Percentiles rank a stretch among this genome's conserved stretches.
These are phyloP conservation scores for Spodoptera litura DNA, from an alignment of 1,140 invertebrate genomes.

Conservation along the genomic window DNA sequence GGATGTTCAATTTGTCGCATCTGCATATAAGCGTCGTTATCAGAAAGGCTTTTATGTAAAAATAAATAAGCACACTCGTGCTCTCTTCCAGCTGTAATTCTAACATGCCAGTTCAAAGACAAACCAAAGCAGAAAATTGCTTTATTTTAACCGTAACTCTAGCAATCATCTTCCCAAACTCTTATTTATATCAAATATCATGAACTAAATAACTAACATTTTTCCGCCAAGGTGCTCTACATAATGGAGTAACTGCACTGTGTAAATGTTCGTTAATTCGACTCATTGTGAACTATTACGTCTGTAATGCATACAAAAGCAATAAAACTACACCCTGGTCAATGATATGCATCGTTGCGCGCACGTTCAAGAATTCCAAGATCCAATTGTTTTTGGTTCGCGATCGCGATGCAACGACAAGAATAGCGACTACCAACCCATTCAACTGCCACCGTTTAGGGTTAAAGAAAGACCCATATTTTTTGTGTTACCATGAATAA, in stretches of 20 bases:
- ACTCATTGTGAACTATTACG: constrained; percentile 24
- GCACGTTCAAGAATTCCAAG: constrained; percentile 55
- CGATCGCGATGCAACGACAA: constrained; percentile 39
- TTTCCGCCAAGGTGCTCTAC: constrained; percentile 19
- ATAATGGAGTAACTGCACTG: not conserved
- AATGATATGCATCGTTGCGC: constrained; percentile 53
- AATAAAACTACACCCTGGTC: constrained; percentile 43
- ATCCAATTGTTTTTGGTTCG: constrained; percentile 53
- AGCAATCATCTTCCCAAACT: too few relatives aligned
- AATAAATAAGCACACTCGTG: too few relatives aligned
- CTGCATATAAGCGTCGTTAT: not conserved
- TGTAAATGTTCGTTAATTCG: constrained; percentile 22
- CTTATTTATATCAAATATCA: too few relatives aligned
- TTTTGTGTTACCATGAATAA: constrained; percentile 14
- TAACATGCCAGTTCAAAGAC: too few relatives aligned
- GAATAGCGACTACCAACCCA: constrained; percentile 14
- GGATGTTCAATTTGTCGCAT: not conserved
- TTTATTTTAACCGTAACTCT: too few relatives aligned
- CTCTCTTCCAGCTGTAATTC: too few relatives aligned
- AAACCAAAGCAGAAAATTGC: too few relatives aligned
- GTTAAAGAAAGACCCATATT: constrained; percentile 16
- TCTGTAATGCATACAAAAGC: constrained; percentile 35
- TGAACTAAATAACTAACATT: too few relatives aligned
- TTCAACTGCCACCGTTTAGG: constrained; percentile 36
- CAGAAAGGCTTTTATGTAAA: not conserved